Conservation (phyloP, 2,797 vertebrate species). For the Coregonus suidteri region DNA sequence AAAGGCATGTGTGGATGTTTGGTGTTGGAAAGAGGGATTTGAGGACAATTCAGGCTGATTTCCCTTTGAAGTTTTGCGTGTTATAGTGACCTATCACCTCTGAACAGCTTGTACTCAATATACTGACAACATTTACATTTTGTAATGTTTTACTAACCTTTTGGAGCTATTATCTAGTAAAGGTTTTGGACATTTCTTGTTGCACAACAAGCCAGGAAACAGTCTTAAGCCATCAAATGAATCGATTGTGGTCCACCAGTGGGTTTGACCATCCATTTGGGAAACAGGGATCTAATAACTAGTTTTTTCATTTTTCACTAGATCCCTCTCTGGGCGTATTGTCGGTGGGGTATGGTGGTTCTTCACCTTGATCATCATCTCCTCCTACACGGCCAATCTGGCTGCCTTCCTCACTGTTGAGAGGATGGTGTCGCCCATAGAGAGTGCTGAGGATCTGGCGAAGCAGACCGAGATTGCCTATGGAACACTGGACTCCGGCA, state of each 20-base stretch:
- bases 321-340: conserved; percentile 98
- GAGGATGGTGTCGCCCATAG: conserved; percentile 99
- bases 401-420: conserved; percentile 99
- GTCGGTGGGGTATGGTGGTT: conserved; percentile 99
- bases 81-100: background rate
- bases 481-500: conserved; percentile 97
- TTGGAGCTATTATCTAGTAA: background rate
- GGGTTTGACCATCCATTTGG: background rate
- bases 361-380: conserved; percentile 99
- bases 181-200: background rate
- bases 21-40: background rate
- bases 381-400: conserved; percentile 99
- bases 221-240: background rate
- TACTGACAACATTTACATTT: background rate
- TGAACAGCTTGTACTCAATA: background rate
- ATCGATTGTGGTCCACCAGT: background rate
- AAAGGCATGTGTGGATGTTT: background rate
- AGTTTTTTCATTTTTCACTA: conserved; percentile 45
- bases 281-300: background rate
- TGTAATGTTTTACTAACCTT: background rate
- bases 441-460: conserved; percentile 97
- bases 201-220: no score
- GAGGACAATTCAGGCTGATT: background rate
- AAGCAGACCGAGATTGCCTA: conserved; percentile 99
- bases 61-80: background rate